Base-by-base conservation (phyloP, 2,113 vertebrate genomes). In the Plotosus lineatus region DNA sequence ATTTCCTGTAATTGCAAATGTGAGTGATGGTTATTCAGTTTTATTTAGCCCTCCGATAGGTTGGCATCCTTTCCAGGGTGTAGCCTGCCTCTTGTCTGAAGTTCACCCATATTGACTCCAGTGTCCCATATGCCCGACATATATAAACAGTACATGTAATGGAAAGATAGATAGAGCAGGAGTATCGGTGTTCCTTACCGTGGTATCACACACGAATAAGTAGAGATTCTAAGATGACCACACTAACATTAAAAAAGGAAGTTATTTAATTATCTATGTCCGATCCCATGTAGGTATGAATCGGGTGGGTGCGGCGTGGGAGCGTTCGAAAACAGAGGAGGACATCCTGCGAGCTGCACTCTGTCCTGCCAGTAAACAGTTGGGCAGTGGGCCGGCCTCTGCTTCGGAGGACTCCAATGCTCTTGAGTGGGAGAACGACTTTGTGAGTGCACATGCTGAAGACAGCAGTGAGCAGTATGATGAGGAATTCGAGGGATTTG, bases 341-440 rank as follows among this genome's bases (percentile, higher is more conserved):
- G 98, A 99, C 89, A 98, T 99, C 75, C 93, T 99, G 21, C 93
- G 92, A 1, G 98, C 98, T 0, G 96, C 97, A 0, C 92, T 99
- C 26, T 93, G 87, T 58, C 94, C 90, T 0, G 90, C 90, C 10
- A 69, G 85, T 82, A 95, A 84, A 87, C 95, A 84, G 85, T 38
- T 90, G 0, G 91, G 89, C 10, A 98, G 97, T 38, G 92, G 97
- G 8, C 94, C 95, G 0, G 81, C 97, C 1, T 99, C 98, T 0
- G 91, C 96, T 77, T 98, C 97, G 0, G 98, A 99, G 2, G 97
- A 98, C 40, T 99, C 97, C 60, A 95, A 93, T 0, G 96, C 95
- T 0, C 90, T 99, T 71, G 98, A 99, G 89, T 99, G 98, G 98
- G 98, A 99, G 90, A 97, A 96, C 12, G 98, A 99, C 87, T 99